Percentiles rank a stretch among this genome's conserved stretches.
Evolutionary conservation across 2,888 invertebrate species (phyloP).

Genomic region (Vanessa cardui): DNA sequence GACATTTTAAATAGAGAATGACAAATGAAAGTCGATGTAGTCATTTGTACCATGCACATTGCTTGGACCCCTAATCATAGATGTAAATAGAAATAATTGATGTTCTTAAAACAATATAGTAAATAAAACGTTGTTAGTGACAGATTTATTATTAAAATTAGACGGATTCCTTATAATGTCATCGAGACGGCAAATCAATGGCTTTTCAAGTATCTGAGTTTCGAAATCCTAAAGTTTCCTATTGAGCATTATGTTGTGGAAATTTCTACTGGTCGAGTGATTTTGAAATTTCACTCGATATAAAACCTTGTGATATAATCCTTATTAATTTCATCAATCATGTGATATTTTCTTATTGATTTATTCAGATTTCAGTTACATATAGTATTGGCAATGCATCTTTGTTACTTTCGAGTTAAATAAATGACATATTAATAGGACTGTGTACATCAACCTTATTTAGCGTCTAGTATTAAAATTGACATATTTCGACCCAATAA

Average conservation of each 20-base stretch:
- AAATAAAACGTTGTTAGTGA: not conserved
- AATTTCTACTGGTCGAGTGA: slow-evolving; percentile 20
- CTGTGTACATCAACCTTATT: no score
- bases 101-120: not conserved
- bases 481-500: no score
- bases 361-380: no score
- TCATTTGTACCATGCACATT: no score
- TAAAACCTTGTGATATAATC: not conserved
- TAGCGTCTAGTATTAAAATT: no score
- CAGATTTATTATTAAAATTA: slow-evolving; percentile 3
- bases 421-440: no score
- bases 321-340: slow-evolving; percentile 8
- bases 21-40: no score
- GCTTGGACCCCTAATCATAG: no score
- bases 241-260: slow-evolving; percentile 7
- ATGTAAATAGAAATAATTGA: no score
- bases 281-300: slow-evolving; percentile 11
- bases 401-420: not conserved
- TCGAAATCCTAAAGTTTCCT: slow-evolving; percentile 10
- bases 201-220: slow-evolving; percentile 10
- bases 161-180: slow-evolving; percentile 2
- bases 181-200: slow-evolving; percentile 9
- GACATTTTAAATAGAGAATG: no score
- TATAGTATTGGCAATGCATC: not conserved
- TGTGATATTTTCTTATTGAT: not conserved